Base-by-base conservation (phyloP, 2,797 vertebrate genomes). In the Alcedo quadribrachys region DNA sequence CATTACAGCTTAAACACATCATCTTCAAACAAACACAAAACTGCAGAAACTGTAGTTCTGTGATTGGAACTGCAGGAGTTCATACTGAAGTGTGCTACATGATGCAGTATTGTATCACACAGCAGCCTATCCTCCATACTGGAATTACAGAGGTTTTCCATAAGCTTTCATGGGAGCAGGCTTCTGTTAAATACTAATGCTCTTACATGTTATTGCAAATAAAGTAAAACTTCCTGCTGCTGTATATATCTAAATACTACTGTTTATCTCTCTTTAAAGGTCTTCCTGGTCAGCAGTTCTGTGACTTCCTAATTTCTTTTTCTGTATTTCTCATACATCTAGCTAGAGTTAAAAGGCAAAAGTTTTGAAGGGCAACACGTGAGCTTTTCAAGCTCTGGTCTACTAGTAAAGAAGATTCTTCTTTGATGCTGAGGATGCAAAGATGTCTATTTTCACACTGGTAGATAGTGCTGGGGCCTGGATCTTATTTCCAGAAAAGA, bases 11-110 rank as follows among this genome's bases (percentile, higher is more conserved):
- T 89, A 80, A 32, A 87, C 10, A 71, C 9, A 74, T 27, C 40
- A 74, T 53, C 66, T 93, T 82, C 53, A 92, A 78, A 87, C 54
- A 67, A 74, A 85, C 30, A 80, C 12, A 82, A 61, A 82, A 61
- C 53, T 37, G 32, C 37, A 69, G 22, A 57, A 87, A 69, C 35
- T 87, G 27, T 28, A 62, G 37, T 67, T 83, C 67, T 76, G 67
- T 61, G 55, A 79, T 11, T 83, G 50, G 22, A 94, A 79, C 84
- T 58, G 48, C 43, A 87, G 55, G 50, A 77, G 28, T n/a, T 86
- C 81, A 87, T 86, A 68, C 74, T 51, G 8, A 89, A 86, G 37
- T n/a, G 30, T 2, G 1, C 17, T 62, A 53, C 54, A 18, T 45
- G 43, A 65, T 71, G 55, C 2, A 35, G 74, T 45, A 79, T 63